Conservation (phyloP, 2,113 vertebrate species). For the Entelurus aequoreus region DNA sequence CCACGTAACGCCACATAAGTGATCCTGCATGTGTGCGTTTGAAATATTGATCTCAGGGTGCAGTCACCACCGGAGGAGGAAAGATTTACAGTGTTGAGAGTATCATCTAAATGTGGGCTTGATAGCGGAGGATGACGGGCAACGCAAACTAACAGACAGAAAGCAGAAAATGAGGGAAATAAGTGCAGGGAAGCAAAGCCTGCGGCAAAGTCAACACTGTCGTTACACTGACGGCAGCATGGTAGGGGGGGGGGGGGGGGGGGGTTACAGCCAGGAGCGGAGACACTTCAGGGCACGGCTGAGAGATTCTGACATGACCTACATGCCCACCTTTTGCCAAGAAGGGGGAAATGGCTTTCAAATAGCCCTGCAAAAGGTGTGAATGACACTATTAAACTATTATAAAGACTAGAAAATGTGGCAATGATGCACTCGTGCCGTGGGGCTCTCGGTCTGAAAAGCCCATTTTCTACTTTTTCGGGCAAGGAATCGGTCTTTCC, state of each 20-base stretch:
- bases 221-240: constrained; percentile 53
- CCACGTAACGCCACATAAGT: neutral
- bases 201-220: constrained; percentile 55
- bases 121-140: constrained; percentile 16
- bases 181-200: constrained; percentile 20
- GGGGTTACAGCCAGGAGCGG: constrained; percentile 37
- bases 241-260: constrained; percentile 47
- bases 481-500: no score
- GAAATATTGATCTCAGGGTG: constrained; percentile 12
- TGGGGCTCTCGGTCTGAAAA: neutral
- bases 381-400: neutral
- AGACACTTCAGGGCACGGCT: constrained; percentile 30
- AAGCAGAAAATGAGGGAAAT: constrained; percentile 22
- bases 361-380: neutral
- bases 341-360: constrained; percentile 1
- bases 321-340: constrained; percentile 7
- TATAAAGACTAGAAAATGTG: neutral
- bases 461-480: no score
- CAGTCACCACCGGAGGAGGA: constrained; percentile 12
- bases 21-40: neutral
- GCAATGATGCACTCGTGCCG: neutral
- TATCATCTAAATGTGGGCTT: constrained; percentile 19
- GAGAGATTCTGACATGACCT: constrained; percentile 26
- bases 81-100: neutral
- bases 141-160: constrained; percentile 13